Percentiles rank a stretch among this genome's conserved stretches.
These are phyloP conservation scores for Adelphocoris suturalis DNA, from an alignment of 2,888 invertebrate genomes.

Conservation along the genomic window DNA sequence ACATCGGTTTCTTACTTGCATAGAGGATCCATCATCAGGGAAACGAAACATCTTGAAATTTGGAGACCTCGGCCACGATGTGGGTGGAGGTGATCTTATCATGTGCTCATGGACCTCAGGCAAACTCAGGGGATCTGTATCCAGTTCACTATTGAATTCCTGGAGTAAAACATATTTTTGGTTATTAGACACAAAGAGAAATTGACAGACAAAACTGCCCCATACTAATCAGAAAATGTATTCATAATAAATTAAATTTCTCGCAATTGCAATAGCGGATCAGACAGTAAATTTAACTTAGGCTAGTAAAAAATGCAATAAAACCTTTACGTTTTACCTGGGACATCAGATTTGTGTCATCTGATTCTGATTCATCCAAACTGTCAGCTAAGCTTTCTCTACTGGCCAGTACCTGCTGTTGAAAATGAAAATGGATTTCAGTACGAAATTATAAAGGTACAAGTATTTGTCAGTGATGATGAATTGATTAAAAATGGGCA, in stretches of 20 bases:
- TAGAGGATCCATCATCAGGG: constrained; percentile 78
- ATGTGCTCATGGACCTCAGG: constrained; percentile 91
- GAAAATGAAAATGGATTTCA: constrained; percentile 74
- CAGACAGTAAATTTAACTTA: no score
- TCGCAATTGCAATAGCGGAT: no score
- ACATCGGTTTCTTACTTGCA: background rate
- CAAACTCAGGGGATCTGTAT: constrained; percentile 86
- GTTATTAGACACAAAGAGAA: no score
- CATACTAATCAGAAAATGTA: no score
- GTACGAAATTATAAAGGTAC: no score
- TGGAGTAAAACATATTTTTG: constrained; percentile 76
- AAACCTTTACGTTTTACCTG: constrained; percentile 80
- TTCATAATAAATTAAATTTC: no score
- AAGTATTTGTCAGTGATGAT: background rate
- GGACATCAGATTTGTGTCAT: constrained; percentile 88
- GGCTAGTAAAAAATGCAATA: no score
- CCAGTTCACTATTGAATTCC: constrained; percentile 80
- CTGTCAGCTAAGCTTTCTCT: constrained; percentile 88
- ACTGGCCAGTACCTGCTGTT: constrained; percentile 88
- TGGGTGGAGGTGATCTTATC: constrained; percentile 90
- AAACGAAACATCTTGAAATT: constrained; percentile 81
- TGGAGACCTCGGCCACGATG: constrained; percentile 85
- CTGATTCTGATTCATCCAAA: constrained; percentile 87
- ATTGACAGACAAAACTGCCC: no score
- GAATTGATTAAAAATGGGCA: no score